These are phyloP conservation scores for Macropus fuliginosus DNA, from an alignment of 2,797 vertebrate genomes.

Conservation along the genomic window DNA sequence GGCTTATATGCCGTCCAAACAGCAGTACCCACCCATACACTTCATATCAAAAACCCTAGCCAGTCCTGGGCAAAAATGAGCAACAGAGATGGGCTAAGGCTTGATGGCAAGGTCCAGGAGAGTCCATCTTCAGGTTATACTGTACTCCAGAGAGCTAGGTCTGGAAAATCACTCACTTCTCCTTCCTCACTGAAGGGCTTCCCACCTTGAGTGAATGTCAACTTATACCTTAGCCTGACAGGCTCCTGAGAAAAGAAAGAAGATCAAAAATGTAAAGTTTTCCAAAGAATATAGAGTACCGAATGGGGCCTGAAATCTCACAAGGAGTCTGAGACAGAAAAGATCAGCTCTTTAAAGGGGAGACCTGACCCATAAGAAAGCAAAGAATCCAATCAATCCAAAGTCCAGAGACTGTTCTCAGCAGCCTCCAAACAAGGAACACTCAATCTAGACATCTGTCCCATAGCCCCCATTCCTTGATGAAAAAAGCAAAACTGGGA, in stretches of 20 bases:
- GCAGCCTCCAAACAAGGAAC: not conserved
- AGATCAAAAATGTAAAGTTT: not conserved
- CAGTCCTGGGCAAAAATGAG: not conserved
- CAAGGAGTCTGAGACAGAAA: not conserved
- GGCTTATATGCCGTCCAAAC: constrained; percentile 16
- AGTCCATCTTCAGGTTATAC: constrained; percentile 62
- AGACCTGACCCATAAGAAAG: not conserved
- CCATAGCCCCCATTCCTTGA: not conserved
- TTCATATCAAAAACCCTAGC: constrained; percentile 20
- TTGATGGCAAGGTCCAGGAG: rapidly evolving
- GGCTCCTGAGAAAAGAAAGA: constrained; percentile 82
- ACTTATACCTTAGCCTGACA: constrained; percentile 88
- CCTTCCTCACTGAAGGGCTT: constrained; percentile 84
- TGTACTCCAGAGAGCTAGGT: constrained; percentile 82
- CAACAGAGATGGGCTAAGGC: not conserved
- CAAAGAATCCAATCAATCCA: not conserved
- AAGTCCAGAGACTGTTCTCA: not conserved
- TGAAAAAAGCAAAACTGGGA: not conserved
- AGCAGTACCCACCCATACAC: not conserved
- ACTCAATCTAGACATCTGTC: not conserved
- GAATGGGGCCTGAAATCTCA: not conserved
- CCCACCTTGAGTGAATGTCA: constrained; percentile 86
- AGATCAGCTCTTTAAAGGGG: not conserved
- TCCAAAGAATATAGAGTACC: not conserved
- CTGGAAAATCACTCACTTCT: constrained; percentile 88